A percentile compares a stretch with the other conserved stretches of the same genome.
These are phyloP conservation scores for Aviceda subcristata DNA, from an alignment of 2,113 vertebrate genomes.

Conservation along the genomic window DNA sequence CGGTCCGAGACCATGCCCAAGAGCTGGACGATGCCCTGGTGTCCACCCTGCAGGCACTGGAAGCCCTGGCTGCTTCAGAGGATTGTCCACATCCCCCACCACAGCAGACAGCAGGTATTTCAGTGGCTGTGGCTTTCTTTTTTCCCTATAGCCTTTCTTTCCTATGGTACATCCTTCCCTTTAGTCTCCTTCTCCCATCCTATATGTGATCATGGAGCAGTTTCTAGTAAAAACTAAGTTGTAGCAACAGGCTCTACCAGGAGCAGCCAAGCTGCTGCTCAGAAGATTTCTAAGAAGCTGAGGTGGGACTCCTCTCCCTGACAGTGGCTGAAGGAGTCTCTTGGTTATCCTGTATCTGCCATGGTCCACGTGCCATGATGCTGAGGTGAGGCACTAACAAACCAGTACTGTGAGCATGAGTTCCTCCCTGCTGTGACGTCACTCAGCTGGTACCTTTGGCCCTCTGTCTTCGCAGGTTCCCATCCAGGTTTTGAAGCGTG, in stretches of 20 bases:
- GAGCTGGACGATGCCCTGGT: conserved; percentile 97
- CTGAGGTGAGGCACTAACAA: neutral
- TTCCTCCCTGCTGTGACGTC: neutral
- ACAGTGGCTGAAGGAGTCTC: neutral
- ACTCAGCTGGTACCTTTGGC: neutral
- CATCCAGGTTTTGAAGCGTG: neutral
- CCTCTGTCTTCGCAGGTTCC: fast-evolving
- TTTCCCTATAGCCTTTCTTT: neutral
- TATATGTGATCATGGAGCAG: neutral
- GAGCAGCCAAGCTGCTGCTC: neutral
- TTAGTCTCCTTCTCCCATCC: neutral
- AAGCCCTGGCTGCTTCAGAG: conserved; percentile 96
- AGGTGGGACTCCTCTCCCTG: neutral
- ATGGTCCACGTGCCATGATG: fast-evolving
- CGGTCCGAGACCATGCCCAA: conserved; percentile 93
- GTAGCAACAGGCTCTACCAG: neutral
- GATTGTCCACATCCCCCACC: conserved; percentile 90
- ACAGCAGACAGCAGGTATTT: conserved; percentile 93
- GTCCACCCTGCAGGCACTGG: conserved; percentile 95
- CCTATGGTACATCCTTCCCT: neutral
- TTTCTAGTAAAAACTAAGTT: neutral
- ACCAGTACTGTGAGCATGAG: neutral
- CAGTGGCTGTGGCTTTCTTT: neutral
- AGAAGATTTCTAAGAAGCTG: neutral
- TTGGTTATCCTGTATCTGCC: neutral